Conservation (phyloP, 2,797 vertebrate species). For the Astyanax mexicanus region DNA sequence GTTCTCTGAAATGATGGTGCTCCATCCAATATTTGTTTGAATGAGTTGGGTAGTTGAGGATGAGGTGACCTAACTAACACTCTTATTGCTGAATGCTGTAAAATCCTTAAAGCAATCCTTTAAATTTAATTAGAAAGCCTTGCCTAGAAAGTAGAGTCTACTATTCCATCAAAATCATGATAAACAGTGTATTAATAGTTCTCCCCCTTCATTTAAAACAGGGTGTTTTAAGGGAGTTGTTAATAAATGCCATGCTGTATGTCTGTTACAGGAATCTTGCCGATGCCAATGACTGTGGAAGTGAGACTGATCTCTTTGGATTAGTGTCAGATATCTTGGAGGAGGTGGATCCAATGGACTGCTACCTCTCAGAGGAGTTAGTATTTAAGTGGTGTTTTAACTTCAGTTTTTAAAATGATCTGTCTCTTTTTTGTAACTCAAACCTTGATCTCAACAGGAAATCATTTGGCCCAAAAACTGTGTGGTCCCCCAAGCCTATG, state of each 20-base stretch:
- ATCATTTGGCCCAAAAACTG: constrained; percentile 77
- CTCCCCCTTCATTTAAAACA: too few species aligned
- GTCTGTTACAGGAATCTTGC: constrained; percentile 77
- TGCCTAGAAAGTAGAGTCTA: too few species aligned
- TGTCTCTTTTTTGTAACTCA: background rate
- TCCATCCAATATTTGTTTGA: too few species aligned
- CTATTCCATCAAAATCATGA: too few species aligned
- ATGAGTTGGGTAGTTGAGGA: too few species aligned
- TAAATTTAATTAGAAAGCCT: too few species aligned
- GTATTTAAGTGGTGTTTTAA: constrained; percentile 66
- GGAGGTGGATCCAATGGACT: constrained; percentile 84
- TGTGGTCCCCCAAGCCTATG: constrained; percentile 82
- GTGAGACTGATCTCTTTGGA: constrained; percentile 89
- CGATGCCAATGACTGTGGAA: constrained; percentile 83
- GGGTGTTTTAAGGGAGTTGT: background rate
- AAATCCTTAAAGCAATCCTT: too few species aligned
- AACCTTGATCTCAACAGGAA: constrained; percentile 69
- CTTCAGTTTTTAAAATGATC: background rate
- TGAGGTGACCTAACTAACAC: too few species aligned
- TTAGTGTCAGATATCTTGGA: constrained; percentile 93
- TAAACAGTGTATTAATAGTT: too few species aligned
- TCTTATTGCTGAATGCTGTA: too few species aligned
- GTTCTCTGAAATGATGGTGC: too few species aligned
- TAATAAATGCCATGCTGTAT: constrained; percentile 23
- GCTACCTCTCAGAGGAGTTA: constrained; percentile 85